Evolutionary conservation across 2,797 vertebrate species (phyloP).

Genomic region (Halcyon leucocephala): DNA sequence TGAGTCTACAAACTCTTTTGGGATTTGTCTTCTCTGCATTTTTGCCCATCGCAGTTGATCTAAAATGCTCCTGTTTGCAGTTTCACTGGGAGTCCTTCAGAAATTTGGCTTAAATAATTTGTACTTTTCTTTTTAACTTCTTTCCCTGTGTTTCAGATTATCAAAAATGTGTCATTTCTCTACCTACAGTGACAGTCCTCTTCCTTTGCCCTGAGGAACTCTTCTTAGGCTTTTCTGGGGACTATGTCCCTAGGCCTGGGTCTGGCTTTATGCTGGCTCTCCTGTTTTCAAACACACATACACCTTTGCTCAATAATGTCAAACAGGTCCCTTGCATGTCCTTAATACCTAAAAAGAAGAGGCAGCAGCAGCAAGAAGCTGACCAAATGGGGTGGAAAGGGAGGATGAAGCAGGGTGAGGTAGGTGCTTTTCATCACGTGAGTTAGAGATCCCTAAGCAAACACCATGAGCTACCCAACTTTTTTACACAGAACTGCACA

Average conservation of each 20-base stretch:
- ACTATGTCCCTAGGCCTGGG: fast-evolving
- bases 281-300: background rate
- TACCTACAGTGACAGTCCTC: background rate
- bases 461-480: fast-evolving
- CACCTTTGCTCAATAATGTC: background rate
- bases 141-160: background rate
- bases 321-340: background rate
- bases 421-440: background rate
- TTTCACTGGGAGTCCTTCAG: background rate
- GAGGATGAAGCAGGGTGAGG: background rate
- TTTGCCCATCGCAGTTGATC: background rate
- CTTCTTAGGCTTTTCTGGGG: background rate
- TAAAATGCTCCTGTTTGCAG: background rate
- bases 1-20: background rate
- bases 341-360: background rate
- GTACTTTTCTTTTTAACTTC: background rate
- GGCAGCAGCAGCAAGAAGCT: background rate
- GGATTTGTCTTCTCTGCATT: background rate
- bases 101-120: background rate
- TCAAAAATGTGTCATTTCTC: background rate
- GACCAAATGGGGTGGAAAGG: background rate
- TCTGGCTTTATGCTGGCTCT: background rate
- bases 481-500: background rate
- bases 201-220: background rate
- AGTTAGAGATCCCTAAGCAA: background rate